Evolutionary conservation across 2,888 invertebrate genomes (phyloP).

Genomic region (Synanthedon andrenaeformis): DNA sequence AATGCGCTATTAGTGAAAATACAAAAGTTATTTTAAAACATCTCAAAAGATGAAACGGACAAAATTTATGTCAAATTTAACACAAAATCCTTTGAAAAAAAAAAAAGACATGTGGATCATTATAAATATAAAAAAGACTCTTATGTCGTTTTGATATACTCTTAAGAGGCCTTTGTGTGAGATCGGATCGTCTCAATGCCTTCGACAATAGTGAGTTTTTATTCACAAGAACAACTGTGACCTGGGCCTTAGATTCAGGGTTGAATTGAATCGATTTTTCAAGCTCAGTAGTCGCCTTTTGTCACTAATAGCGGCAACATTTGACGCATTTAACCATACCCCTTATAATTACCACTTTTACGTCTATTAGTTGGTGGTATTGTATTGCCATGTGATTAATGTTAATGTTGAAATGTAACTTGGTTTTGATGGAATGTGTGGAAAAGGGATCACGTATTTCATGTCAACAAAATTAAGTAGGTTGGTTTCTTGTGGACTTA

Average conservation of each 20-base stretch:
- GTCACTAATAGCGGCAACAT: slow-evolving; percentile 47
- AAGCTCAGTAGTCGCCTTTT: slow-evolving; percentile 63
- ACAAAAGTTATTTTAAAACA: not conserved
- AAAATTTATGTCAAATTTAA: slow-evolving; percentile 62
- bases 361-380: slow-evolving; percentile 22
- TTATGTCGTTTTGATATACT: slow-evolving; percentile 71
- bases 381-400: slow-evolving; percentile 16
- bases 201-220: slow-evolving; percentile 43
- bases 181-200: slow-evolving; percentile 16
- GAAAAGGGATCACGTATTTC: no score
- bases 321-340: slow-evolving; percentile 32
- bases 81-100: slow-evolving; percentile 54
- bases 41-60: not conserved
- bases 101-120: slow-evolving; percentile 56
- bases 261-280: slow-evolving; percentile 68
- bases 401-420: not conserved
- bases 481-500: no score
- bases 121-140: slow-evolving; percentile 54
- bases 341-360: slow-evolving; percentile 42
- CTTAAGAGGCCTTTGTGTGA: slow-evolving; percentile 51
- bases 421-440: no score
- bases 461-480: no score
- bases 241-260: slow-evolving; percentile 39
- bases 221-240: slow-evolving; percentile 47
- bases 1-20: no score